Evolutionary conservation across 2,888 invertebrate species (phyloP).

Genomic region (Caenorhabditis panamensis): DNA sequence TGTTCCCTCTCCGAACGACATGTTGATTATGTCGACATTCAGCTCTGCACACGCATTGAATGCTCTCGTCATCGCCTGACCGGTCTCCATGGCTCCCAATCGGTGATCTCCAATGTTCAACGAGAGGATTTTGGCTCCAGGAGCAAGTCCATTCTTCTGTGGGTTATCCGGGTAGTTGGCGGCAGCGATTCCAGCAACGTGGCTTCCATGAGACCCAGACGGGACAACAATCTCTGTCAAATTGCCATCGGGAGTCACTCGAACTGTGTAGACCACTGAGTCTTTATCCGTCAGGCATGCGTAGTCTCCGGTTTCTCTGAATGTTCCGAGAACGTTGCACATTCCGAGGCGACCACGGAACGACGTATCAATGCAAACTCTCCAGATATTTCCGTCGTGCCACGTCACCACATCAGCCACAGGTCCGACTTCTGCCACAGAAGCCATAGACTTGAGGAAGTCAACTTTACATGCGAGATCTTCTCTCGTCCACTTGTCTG

Average conservation of each 20-base stretch:
- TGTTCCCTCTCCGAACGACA: constrained; percentile 97
- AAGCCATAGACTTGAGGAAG: constrained; percentile 88
- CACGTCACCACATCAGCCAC: constrained; percentile 95
- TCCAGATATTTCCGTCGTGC: constrained; percentile 92
- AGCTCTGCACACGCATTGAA: constrained; percentile 83
- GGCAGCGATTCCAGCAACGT: constrained; percentile 96
- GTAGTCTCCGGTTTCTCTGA: constrained; percentile 88
- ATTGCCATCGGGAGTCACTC: constrained; percentile 91
- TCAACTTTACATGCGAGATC: constrained; percentile 92
- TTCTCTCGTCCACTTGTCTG: constrained; percentile 90
- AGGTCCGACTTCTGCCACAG: constrained; percentile 91
- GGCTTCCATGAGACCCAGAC: constrained; percentile 93
- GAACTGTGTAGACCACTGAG: constrained; percentile 91
- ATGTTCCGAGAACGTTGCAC: constrained; percentile 89
- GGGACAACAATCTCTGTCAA: constrained; percentile 93
- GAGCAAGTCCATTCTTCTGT: constrained; percentile 94
- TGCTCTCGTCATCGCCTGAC: constrained; percentile 92
- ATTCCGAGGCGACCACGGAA: constrained; percentile 89
- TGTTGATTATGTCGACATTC: constrained; percentile 91
- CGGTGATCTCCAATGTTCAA: constrained; percentile 91
- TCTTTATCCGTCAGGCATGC: constrained; percentile 87
- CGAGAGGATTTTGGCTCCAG: constrained; percentile 90
- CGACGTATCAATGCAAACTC: constrained; percentile 90
- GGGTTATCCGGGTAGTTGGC: constrained; percentile 91
- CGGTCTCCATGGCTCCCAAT: constrained; percentile 96